These are phyloP conservation scores for Trachops cirrhosus DNA, from an alignment of 2,797 vertebrate species.

Conservation along the genomic window DNA sequence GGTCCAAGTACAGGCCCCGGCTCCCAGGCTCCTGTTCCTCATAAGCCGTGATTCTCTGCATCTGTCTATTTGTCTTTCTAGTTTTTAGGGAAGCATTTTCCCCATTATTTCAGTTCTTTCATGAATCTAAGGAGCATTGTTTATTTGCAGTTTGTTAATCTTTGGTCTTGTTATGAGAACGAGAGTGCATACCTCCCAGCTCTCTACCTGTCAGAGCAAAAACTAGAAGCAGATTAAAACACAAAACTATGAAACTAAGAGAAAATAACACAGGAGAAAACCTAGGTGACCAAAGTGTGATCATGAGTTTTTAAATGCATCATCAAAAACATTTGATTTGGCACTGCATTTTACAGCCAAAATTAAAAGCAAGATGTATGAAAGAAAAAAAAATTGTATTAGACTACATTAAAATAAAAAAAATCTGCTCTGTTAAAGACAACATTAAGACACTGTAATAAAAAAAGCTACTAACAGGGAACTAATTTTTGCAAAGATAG, in stretches of 20 bases:
- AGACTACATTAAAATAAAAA: background rate
- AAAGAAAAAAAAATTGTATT: background rate
- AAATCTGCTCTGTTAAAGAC: background rate
- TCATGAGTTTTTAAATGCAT: background rate
- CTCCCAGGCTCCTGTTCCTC: background rate
- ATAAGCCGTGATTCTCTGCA: background rate
- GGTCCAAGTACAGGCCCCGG: rapidly evolving
- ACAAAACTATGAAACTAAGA: background rate
- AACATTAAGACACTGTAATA: background rate
- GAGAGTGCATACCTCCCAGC: background rate
- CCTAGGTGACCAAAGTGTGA: background rate
- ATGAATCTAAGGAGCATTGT: background rate
- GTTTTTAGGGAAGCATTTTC: background rate
- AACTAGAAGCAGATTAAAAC: background rate
- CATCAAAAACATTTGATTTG: background rate
- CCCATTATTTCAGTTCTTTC: background rate
- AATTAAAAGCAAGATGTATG: background rate
- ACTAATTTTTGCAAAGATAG: background rate
- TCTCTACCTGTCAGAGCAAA: background rate
- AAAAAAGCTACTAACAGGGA: background rate
- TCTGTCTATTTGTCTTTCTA: background rate
- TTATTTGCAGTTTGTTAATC: background rate
- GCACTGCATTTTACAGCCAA: background rate
- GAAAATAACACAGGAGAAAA: background rate
- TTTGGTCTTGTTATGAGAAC: background rate